Evolutionary conservation across 2,113 vertebrate species (phyloP).

Genomic region (Petroica traversi): DNA sequence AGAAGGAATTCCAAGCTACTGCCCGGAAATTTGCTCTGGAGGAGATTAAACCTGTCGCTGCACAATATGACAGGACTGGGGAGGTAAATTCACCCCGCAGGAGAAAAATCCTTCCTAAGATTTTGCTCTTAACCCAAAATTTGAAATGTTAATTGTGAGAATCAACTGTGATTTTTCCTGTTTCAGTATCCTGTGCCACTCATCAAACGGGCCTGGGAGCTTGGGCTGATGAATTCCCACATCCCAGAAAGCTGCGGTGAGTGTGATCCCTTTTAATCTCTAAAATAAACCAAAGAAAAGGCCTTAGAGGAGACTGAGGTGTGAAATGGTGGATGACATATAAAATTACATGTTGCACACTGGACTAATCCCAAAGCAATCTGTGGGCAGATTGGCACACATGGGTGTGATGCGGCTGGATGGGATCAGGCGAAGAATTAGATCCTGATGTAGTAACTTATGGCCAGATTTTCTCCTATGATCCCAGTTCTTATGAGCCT

Average conservation of each 20-base stretch:
- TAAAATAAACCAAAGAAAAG: background rate
- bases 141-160: background rate
- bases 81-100: conserved; percentile 76
- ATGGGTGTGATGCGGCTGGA: background rate
- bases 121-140: background rate
- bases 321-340: background rate
- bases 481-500: background rate
- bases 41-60: conserved; percentile 84
- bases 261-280: background rate
- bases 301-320: background rate
- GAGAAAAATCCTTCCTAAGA: background rate
- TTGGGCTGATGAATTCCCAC: conserved; percentile 88
- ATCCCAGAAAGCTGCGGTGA: conserved; percentile 89
- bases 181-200: conserved; percentile 86
- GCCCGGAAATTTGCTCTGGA: conserved; percentile 88
- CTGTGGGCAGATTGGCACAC: background rate
- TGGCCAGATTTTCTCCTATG: background rate
- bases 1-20: conserved; percentile 90
- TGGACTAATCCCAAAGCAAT: background rate
- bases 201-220: conserved; percentile 91
- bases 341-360: background rate
- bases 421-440: background rate
- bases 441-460: background rate
- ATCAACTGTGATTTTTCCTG: background rate
- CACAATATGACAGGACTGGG: conserved; percentile 83